Evolutionary conservation across 2,797 vertebrate species (phyloP).

Genomic region (Lophius americanus): DNA sequence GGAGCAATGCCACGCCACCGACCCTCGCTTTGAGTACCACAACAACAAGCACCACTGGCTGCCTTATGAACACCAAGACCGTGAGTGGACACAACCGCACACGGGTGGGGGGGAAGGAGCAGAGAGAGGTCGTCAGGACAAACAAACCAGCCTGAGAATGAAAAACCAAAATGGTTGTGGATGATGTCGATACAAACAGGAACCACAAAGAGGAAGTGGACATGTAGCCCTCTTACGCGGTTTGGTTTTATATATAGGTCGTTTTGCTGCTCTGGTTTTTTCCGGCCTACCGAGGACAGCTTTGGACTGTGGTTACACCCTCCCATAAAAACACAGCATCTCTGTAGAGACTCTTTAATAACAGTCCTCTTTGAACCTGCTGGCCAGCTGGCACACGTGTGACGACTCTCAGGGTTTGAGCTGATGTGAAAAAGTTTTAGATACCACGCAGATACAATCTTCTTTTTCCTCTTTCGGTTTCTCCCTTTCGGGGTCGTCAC

Average conservation of each 20-base stretch:
- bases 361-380: slow-evolving; percentile 41
- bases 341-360: slow-evolving; percentile 54
- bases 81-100: slow-evolving; percentile 77
- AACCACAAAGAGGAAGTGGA: slow-evolving; percentile 32
- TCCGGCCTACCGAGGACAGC: slow-evolving; percentile 47
- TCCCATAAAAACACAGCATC: slow-evolving; percentile 50
- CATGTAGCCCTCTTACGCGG: slow-evolving; percentile 28
- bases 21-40: slow-evolving; percentile 88
- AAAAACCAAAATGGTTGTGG: slow-evolving; percentile 11
- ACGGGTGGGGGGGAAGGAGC: not conserved
- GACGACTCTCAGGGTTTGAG: no score
- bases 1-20: slow-evolving; percentile 90
- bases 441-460: no score
- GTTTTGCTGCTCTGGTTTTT: slow-evolving; percentile 50
- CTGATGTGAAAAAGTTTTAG: no score
- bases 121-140: slow-evolving; percentile 1
- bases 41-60: slow-evolving; percentile 92
- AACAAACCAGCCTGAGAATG: slow-evolving; percentile 1
- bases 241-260: slow-evolving; percentile 31
- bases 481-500: no score
- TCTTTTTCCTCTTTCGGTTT: no score
- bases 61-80: slow-evolving; percentile 92
- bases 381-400: no score
- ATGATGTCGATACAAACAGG: slow-evolving; percentile 29
- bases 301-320: slow-evolving; percentile 50